Base-by-base conservation (phyloP, 2,888 invertebrate species). In the Fragum sueziense region DNA sequence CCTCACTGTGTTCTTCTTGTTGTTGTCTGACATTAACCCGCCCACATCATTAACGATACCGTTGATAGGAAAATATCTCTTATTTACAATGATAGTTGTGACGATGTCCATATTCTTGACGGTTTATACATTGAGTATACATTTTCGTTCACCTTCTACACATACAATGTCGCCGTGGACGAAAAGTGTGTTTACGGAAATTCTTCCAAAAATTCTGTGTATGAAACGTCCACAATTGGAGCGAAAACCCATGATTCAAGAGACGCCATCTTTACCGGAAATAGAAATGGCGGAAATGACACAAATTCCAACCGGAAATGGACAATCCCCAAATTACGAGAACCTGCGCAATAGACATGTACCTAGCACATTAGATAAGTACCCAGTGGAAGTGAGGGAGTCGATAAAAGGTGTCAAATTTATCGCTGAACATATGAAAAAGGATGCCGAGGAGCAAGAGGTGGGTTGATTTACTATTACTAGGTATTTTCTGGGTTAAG, bases 131-230 rank as follows among this genome's bases (percentile, higher is more conserved):
- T 95, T 99, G 81, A 98, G 98, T 94, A 97, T 98, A 79, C 98
- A 99, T 95, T 99, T 98, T 94, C 96, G 99, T 69, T 98, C 98
- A 73, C 98, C 98, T 61, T 97, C 98, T 94, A 99, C 99, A 65
- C 98, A 99, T 94, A 96, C 96, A 91, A 99, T 99, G 98, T 97
- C 98, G 79, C 97, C 97, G 11, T 98, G 98, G 98, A 97, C 98
- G 79, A 96, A 97, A 92, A 95, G 97, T 85, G 96, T 99, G 78
- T 98, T 98, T 94, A 97, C 98, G 86, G 97, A 98, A 93, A 97
- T 98, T 90, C 95, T 99, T 88, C 99, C 98, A 9, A 95, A 97
- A 90, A 95, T 98, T 89, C 95, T 98, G 76, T 97, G 97, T 88
- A 98, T 98, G 96, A 96, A 96, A 91, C 95, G 98, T 91, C 98